Evolutionary conservation across 2,113 vertebrate species (phyloP).

Genomic region (Leptocoma aspasia): DNA sequence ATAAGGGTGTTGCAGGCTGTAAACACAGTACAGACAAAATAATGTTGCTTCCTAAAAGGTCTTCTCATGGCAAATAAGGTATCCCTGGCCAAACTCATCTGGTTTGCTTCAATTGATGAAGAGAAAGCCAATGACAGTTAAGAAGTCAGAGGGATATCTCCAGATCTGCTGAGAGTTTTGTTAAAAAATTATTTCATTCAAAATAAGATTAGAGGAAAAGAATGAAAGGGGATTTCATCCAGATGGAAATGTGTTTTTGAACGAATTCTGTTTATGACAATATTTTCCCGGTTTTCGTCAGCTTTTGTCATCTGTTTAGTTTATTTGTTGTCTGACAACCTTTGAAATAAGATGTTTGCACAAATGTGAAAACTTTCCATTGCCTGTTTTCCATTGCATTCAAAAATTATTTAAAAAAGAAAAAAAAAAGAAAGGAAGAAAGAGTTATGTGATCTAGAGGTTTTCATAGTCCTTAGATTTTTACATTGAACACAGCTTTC

Average conservation of each 20-base stretch:
- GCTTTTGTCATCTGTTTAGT: neutral
- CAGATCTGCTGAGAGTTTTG: neutral
- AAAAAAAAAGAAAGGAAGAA: neutral
- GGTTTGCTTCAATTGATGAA: neutral
- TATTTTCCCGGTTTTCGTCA: constrained; percentile 4
- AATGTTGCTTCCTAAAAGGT: neutral
- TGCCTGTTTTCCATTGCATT: neutral
- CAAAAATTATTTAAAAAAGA: neutral
- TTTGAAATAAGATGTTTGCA: constrained; percentile 10
- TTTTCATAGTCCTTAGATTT: neutral
- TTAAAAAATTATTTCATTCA: neutral
- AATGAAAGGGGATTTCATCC: neutral
- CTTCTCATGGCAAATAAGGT: neutral
- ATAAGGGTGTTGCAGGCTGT: neutral
- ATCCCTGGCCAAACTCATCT: neutral
- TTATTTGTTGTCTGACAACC: constrained; percentile 3
- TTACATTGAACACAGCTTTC: neutral
- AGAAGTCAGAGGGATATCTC: neutral
- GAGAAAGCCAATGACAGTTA: neutral
- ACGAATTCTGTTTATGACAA: neutral
- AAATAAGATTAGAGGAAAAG: neutral
- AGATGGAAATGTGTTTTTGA: constrained; percentile 23
- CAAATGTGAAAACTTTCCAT: neutral
- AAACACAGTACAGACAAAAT: neutral
- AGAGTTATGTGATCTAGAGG: fast-evolving